These are phyloP conservation scores for Misgurnus mizolepis DNA, from an alignment of 2,113 vertebrate genomes.

Conservation along the genomic window DNA sequence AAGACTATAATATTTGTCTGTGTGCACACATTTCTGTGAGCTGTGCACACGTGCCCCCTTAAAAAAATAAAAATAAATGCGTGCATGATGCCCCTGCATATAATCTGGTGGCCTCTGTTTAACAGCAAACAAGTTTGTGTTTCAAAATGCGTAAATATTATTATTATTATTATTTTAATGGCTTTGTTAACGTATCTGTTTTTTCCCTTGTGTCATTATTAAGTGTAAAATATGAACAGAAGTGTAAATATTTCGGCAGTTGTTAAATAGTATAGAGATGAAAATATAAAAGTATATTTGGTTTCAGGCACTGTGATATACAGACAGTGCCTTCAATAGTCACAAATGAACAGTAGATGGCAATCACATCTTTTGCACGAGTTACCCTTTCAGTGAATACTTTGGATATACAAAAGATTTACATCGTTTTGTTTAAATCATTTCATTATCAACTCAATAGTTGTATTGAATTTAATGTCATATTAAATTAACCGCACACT, in stretches of 20 bases:
- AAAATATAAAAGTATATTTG: neutral
- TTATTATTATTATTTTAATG: too few relatives aligned
- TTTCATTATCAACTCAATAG: neutral
- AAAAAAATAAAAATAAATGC: too few relatives aligned
- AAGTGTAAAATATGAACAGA: neutral
- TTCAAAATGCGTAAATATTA: neutral
- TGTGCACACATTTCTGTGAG: too few relatives aligned
- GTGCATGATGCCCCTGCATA: too few relatives aligned
- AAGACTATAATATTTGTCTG: too few relatives aligned
- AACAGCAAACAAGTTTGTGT: neutral
- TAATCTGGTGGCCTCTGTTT: neutral
- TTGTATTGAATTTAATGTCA: neutral
- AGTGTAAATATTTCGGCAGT: neutral
- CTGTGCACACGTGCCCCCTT: too few relatives aligned
- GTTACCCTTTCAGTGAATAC: neutral
- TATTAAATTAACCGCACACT: neutral
- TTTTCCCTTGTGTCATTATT: neutral
- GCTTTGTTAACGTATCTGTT: too few relatives aligned
- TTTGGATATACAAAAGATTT: neutral
- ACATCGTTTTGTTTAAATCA: too few relatives aligned
- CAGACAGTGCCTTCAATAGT: neutral
- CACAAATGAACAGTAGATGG: slow-evolving; percentile 30
- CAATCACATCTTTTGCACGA: slow-evolving; percentile 6
- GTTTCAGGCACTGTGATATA: neutral
- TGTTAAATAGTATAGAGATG: neutral